Evolutionary conservation across 2,797 vertebrate species (phyloP), one percentile per base, ranked within the genome.

Genomic region (Arvicola amphibius): DNA sequence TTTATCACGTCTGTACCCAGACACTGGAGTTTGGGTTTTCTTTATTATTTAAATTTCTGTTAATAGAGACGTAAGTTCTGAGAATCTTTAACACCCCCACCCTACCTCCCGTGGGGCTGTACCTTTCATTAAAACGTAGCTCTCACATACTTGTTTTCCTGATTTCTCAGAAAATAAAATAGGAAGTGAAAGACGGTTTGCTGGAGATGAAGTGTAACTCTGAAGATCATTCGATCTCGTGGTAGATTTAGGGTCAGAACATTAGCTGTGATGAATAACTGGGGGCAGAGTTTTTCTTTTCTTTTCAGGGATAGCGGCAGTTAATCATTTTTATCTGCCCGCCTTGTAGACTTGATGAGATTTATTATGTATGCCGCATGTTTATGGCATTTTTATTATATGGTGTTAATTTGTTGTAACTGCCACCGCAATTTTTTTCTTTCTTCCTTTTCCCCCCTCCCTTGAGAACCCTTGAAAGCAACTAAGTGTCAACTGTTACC

Each of bases 401-500:
- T 94, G 97, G 98, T 98, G 98, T 98, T 98, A 98, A 99, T 98
- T 99, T 98, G 98, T 98, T 98, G 98, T 98, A 98, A 98, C 98
- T 98, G 98, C 98, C 97, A 97, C 97, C 92, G 95, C 96, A 96
- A 98, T 97, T 95, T 95, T 23, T 81, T 69, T 79, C 84, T 92
- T 96, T 91, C 53, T 59, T 46, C 84, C 93, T 97, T 95, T 93
- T 8, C 1, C 51, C 78, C 81, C 71, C 81, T 96, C 97, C 98
- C 98, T 92, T 92, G 98, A 98, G 98, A 96, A 98, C 98, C 97
- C 97, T 98, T 98, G 97, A 98, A 98, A 98, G 96, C 97, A 97
- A 95, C 92, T 97, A 95, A 97, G 97, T 98, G 97, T 98, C 98
- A 98, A 97, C 96, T 97, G 97, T 98, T 98, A 96, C 97, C 96